Evolutionary conservation across 2,797 vertebrate species (phyloP).

Genomic region (Bradypodion ventrale): DNA sequence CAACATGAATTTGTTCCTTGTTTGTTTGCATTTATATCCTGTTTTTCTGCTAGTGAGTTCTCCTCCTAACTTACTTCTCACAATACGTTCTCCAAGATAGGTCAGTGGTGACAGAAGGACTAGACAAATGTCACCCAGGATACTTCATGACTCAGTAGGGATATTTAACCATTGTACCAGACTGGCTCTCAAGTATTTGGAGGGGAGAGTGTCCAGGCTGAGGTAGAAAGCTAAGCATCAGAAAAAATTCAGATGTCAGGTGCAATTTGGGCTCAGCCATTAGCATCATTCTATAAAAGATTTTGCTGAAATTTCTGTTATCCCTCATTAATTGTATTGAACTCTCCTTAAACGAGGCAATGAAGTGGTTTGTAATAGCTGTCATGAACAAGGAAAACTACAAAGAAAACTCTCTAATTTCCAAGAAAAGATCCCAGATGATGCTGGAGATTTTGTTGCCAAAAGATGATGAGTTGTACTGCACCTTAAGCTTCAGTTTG

Average conservation of each 20-base stretch:
- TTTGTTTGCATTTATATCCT: too few species aligned
- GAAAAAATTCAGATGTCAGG: not conserved
- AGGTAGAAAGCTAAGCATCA: not conserved
- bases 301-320: constrained; percentile 45
- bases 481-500: constrained; percentile 38
- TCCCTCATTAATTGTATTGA: constrained; percentile 44
- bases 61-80: too few species aligned
- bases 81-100: too few species aligned
- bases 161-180: too few species aligned
- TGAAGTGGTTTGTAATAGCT: constrained; percentile 33
- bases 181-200: not conserved
- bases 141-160: too few species aligned
- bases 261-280: not conserved
- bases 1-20: too few species aligned
- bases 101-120: too few species aligned
- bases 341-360: constrained; percentile 46
- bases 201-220: too few species aligned
- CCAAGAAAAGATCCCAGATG: constrained; percentile 30
- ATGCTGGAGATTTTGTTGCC: constrained; percentile 28
- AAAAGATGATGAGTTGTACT: constrained; percentile 40
- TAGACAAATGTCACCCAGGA: too few species aligned
- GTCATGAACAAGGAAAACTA: constrained; percentile 25
- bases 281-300: not conserved
- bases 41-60: too few species aligned
- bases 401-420: constrained; percentile 19